phyloP scores from a whole-genome alignment of 2,797 vertebrate genomes.

The Pipistrellus pygmaeus region DNA sequence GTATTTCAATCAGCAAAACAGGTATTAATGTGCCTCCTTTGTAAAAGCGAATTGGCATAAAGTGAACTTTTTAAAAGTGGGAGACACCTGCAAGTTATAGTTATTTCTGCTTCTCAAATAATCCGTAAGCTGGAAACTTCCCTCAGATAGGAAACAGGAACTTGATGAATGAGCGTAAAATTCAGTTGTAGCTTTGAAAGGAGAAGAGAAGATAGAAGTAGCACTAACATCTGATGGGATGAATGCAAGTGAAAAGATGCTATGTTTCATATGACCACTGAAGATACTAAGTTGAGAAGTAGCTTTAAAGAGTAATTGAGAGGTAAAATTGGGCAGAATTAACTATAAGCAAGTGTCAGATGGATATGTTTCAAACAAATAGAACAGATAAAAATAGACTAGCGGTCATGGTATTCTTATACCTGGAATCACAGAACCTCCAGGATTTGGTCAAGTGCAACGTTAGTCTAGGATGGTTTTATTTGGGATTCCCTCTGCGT shows the following conservation, averaged over 20 bases:
- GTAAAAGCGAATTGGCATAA: neutral
- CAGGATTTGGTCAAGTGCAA: neutral
- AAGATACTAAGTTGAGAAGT: slow-evolving; percentile 41
- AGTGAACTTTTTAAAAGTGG: neutral
- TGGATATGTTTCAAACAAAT: slow-evolving; percentile 47
- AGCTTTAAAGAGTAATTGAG: slow-evolving; percentile 39
- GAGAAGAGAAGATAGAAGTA: neutral
- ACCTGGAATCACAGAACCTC: neutral
- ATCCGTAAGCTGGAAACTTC: slow-evolving; percentile 58
- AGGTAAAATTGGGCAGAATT: neutral
- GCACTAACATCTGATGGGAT: neutral
- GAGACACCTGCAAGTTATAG: neutral
- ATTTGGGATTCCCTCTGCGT: neutral
- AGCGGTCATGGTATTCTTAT: neutral
- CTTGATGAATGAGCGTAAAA: slow-evolving; percentile 52
- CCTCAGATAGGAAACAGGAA: slow-evolving; percentile 64
- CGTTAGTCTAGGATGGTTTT: slow-evolving; percentile 30
- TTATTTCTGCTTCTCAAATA: slow-evolving; percentile 50
- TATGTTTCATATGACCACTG: neutral
- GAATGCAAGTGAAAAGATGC: slow-evolving; percentile 47
- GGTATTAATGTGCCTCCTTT: neutral
- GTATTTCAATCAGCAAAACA: neutral
- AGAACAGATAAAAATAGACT: neutral
- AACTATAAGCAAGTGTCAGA: neutral
- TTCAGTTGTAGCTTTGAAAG: slow-evolving; percentile 25